Evolutionary conservation across 2,113 vertebrate genomes (phyloP).

Genomic region (Hiodon alosoides): DNA sequence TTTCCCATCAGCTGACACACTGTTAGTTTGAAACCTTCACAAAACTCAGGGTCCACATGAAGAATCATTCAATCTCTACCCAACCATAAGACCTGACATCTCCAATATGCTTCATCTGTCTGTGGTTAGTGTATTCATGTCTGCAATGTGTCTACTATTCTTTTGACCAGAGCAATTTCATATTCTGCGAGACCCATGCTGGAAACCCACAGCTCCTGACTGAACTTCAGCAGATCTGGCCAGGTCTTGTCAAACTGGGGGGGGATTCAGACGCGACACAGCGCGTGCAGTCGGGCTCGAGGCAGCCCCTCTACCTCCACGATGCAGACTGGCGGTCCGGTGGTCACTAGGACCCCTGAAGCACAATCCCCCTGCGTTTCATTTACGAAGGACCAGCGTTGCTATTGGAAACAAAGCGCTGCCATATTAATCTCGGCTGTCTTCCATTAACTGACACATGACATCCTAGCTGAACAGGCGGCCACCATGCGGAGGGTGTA

Average conservation of each 20-base stretch:
- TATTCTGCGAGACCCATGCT: neutral
- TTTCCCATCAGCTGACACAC: no score
- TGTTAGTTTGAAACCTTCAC: neutral
- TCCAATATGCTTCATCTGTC: constrained; percentile 43
- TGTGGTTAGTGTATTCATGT: constrained; percentile 50
- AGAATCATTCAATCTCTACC: neutral
- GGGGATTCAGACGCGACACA: neutral
- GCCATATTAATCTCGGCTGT: no score
- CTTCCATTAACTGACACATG: no score
- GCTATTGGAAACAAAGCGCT: no score
- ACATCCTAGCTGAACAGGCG: no score
- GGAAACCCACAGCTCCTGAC: neutral
- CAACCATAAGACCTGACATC: neutral
- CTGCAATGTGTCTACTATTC: neutral
- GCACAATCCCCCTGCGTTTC: no score
- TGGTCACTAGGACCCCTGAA: no score
- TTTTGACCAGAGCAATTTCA: no score
- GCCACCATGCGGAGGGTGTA: no score
- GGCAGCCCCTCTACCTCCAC: neutral
- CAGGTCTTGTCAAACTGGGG: neutral
- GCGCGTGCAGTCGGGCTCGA: no score
- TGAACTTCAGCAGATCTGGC: neutral
- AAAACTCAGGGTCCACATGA: neutral
- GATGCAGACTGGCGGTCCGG: no score
- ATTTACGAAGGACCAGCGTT: no score